Conservation (phyloP, 2,113 vertebrate species). For the Percina caprodes region DNA sequence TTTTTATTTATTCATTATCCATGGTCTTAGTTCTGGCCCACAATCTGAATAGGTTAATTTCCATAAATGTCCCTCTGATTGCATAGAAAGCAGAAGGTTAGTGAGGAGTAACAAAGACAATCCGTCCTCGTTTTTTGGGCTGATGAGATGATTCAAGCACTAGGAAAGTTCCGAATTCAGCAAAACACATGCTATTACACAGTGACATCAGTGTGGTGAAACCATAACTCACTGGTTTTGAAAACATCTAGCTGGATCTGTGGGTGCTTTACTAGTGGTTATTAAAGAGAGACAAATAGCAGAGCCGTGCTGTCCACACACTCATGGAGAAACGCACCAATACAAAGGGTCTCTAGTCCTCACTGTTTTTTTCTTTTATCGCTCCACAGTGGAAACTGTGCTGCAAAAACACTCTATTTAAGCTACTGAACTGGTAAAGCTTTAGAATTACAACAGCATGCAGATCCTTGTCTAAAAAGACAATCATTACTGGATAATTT, state of each 20-base stretch:
- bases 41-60: conserved; percentile 50
- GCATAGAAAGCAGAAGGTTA: conserved; percentile 30
- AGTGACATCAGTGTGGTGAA: conserved; percentile 79
- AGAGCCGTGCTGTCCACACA: conserved; percentile 52
- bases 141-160: conserved; percentile 57
- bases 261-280: conserved; percentile 66
- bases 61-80: conserved; percentile 58
- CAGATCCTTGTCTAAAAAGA: conserved; percentile 54
- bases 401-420: conserved; percentile 33
- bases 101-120: conserved; percentile 35
- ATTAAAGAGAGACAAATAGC: conserved; percentile 73
- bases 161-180: conserved; percentile 68
- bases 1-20: conserved; percentile 50
- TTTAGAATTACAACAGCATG: conserved; percentile 14
- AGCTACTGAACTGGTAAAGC: conserved; percentile 5
- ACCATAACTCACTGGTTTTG: conserved; percentile 70
- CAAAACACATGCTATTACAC: conserved; percentile 69
- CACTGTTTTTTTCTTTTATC: conserved; percentile 59
- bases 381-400: conserved; percentile 53
- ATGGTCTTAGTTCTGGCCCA: conserved; percentile 23
- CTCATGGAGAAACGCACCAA: conserved; percentile 48
- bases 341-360: conserved; percentile 19
- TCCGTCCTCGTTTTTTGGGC: conserved; percentile 41
- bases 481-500: conserved; percentile 47
- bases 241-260: conserved; percentile 64